phyloP scores from a whole-genome alignment of 2,113 vertebrate species.

The Corythaixoides concolor region DNA sequence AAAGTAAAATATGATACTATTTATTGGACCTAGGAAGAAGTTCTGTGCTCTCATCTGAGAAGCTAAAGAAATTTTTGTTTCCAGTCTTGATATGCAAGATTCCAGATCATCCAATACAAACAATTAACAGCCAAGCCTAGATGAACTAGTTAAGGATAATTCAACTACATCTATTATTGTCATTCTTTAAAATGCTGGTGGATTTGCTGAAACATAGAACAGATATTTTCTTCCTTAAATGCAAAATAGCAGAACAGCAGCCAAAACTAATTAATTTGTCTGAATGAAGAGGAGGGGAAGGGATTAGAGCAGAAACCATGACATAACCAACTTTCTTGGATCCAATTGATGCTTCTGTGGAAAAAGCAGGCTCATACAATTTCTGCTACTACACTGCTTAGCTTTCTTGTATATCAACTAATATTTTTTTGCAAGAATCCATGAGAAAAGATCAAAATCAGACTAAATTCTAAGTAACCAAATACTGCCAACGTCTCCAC shows the following conservation, averaged over 20 bases:
- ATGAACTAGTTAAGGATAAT: neutral
- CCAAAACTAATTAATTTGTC: constrained; percentile 19
- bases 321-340: neutral
- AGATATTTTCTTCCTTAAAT: neutral
- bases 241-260: neutral
- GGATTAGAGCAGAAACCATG: neutral
- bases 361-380: neutral
- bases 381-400: neutral
- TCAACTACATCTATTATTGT: neutral
- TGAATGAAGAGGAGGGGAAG: neutral
- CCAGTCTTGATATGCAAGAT: neutral
- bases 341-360: neutral
- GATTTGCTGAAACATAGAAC: neutral
- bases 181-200: neutral
- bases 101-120: neutral
- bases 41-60: neutral
- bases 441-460: constrained; percentile 36
- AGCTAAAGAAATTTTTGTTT: neutral
- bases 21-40: neutral
- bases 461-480: constrained; percentile 21
- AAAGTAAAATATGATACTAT: neutral
- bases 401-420: neutral
- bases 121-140: neutral
- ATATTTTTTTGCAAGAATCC: neutral
- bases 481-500: neutral